Evolutionary conservation across 1,140 invertebrate species (phyloP).

Genomic region (roundworm (Caenorhabditis elegans)): WBcel235 BX284605.5:8817501-8818000

Average conservation of each 20-base stretch:
- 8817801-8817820: slow-evolving; percentile 54
- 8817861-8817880: slow-evolving; percentile 23
- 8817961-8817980: neutral
- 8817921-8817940: no score
- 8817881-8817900: no score
- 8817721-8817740: slow-evolving; percentile 35
- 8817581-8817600: slow-evolving; percentile 51
- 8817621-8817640: slow-evolving; percentile 56
- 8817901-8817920: no score
- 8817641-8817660: slow-evolving; percentile 55
- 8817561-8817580: slow-evolving; percentile 48
- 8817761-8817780: slow-evolving; percentile 39
- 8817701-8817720: neutral
- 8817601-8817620: slow-evolving; percentile 65
- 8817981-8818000: neutral
- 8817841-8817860: slow-evolving; percentile 43
- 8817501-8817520: slow-evolving; percentile 51
- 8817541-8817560: slow-evolving; percentile 58
- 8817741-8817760: slow-evolving; percentile 42
- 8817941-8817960: no score
- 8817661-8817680: slow-evolving; percentile 54
- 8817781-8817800: slow-evolving; percentile 53
- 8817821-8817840: slow-evolving; percentile 1
- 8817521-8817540: slow-evolving; percentile 56
- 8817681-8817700: neutral